A percentile compares a stretch with the other conserved stretches of the same genome.
Conservation (phyloP, 2,888 invertebrate species). For the Aphrophora alni region DNA sequence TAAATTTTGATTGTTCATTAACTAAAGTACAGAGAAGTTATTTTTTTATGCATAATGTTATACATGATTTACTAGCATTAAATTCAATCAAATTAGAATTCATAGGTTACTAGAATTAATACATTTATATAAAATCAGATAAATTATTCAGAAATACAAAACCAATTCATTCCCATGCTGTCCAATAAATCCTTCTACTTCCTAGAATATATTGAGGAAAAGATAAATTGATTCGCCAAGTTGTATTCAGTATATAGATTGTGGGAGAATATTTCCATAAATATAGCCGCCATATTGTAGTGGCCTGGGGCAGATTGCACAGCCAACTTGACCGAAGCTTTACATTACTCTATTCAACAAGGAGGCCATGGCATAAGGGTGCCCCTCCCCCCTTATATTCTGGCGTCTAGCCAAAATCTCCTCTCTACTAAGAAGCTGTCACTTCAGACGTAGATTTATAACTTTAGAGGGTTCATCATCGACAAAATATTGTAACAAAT, state of each 20-base stretch:
- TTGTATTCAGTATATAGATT: background rate
- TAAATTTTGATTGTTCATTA: too few species aligned
- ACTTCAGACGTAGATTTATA: background rate
- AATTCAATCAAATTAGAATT: too few species aligned
- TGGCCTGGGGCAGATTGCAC: background rate
- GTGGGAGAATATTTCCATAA: background rate
- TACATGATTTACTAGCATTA: too few species aligned
- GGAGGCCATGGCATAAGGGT: background rate
- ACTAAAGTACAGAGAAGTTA: too few species aligned
- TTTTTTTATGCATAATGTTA: too few species aligned
- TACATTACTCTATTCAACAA: background rate
- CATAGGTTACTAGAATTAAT: too few species aligned
- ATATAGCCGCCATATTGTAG: background rate
- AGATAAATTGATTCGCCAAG: background rate
- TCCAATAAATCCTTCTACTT: background rate
- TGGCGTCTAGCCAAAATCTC: background rate
- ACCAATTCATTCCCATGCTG: too few species aligned
- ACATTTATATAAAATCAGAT: too few species aligned
- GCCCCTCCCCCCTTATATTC: background rate
- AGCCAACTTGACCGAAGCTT: background rate
- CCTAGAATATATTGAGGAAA: background rate
- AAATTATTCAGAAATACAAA: too few species aligned
- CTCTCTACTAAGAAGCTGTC: background rate
- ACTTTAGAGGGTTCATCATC: background rate
- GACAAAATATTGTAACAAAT: background rate